Evolutionary conservation across 1,140 invertebrate genomes (phyloP).

Genomic region (Battus philenor): DNA sequence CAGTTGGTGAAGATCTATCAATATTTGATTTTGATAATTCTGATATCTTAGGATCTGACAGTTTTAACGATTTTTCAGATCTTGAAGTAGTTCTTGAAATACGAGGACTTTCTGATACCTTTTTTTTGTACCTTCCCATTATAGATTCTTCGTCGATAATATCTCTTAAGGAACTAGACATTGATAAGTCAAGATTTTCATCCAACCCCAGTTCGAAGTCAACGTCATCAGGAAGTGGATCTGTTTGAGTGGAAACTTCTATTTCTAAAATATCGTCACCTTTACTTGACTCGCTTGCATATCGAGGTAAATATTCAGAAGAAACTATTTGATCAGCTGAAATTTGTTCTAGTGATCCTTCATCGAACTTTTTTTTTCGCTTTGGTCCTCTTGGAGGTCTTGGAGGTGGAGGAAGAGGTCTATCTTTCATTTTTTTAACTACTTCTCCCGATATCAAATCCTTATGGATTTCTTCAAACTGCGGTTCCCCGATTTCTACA

Average conservation of each 20-base stretch:
- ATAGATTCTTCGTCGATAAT: slow-evolving; percentile 60
- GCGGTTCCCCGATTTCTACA: slow-evolving; percentile 79
- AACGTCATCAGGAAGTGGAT: slow-evolving; percentile 86
- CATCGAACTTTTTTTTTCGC: slow-evolving; percentile 56
- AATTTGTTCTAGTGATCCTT: slow-evolving; percentile 44
- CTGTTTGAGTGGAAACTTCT: slow-evolving; percentile 87
- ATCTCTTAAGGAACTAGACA: slow-evolving; percentile 62
- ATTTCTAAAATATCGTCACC: slow-evolving; percentile 76
- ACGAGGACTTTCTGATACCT: slow-evolving; percentile 49
- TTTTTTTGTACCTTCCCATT: slow-evolving; percentile 38
- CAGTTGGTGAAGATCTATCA: slow-evolving; percentile 77
- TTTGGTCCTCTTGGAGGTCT: slow-evolving; percentile 81
- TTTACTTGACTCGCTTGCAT: slow-evolving; percentile 25
- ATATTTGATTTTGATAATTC: slow-evolving; percentile 73
- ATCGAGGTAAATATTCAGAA: slow-evolving; percentile 19
- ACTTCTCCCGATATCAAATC: slow-evolving; percentile 82
- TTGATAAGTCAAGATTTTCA: slow-evolving; percentile 66
- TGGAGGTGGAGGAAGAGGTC: slow-evolving; percentile 88
- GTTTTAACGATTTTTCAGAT: slow-evolving; percentile 72
- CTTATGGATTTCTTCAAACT: slow-evolving; percentile 68
- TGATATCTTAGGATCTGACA: slow-evolving; percentile 76
- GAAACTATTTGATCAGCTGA: slow-evolving; percentile 18
- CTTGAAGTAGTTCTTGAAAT: slow-evolving; percentile 62
- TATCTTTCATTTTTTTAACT: slow-evolving; percentile 86
- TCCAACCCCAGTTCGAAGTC: slow-evolving; percentile 80